Base-by-base conservation (phyloP, 2,113 vertebrate species). In the Oxyura jamaicensis region DNA sequence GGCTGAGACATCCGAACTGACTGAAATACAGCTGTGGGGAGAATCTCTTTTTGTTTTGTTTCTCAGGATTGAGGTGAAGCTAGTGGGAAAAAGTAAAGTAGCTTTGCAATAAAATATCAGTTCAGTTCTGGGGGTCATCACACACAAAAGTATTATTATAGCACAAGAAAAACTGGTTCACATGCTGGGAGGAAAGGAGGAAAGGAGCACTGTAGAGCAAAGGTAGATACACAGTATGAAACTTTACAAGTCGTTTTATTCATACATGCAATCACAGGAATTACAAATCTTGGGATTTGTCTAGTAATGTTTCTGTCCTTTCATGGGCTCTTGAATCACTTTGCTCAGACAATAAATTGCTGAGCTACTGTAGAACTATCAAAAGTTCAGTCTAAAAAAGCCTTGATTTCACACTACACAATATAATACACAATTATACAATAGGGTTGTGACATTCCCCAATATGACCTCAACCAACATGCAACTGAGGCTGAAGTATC, bases 41-140 rank as follows among this genome's bases (percentile, higher is more conserved):
- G 66, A 91, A 75, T 90, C 60, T 92, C 50, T 88, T 90, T 93
- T 96, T 95, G 96, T 96, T 97, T 81, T 74, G 77, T 91, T 91
- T 91, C 82, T 95, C 84, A 76, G 89, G 67, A 86, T 68, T 1
- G 67, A 77, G 67, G 71, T 93, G 79, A 90, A 86, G 69, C 83
- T 88, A 42, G 50, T 79, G 56, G 63, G 84, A 91, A 94, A 79
- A 67, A 93, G 67, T n/a, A 8, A 42, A 77, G 23, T 84, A 92
- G 55, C 75, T 95, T 95, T 93, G 80, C 90, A 95, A 91, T 87
- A 78, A 93, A 97, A 91, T 76, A 95, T 76, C 82, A 91, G 80
- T 90, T 94, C 83, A 46, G 29, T 74, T 92, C 72, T 86, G 80
- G 85, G 85, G 85, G 91, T 96, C 80, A 28, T 31, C 23, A 1